Evolutionary conservation across 2,113 vertebrate species (phyloP).

Genomic region (Arenaria interpres): DNA sequence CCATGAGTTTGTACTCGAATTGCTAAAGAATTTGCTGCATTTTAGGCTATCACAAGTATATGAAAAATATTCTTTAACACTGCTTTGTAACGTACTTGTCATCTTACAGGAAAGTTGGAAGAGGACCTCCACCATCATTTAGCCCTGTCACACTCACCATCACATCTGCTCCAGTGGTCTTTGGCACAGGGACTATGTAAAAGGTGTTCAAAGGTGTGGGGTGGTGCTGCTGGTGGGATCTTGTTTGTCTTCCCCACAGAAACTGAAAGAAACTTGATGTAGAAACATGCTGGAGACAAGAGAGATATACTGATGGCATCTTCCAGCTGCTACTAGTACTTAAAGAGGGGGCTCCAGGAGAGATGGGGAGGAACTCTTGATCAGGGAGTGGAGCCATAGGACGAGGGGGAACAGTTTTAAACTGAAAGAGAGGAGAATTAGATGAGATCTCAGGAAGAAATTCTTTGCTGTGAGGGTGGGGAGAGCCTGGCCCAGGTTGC

Average conservation of each 20-base stretch:
- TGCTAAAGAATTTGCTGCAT: not conserved
- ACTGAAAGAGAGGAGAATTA: too few relatives aligned
- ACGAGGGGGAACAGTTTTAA: too few relatives aligned
- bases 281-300: not conserved
- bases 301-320: not conserved
- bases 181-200: not conserved
- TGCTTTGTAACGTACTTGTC: too few relatives aligned
- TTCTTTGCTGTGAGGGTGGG: too few relatives aligned
- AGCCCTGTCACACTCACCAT: not conserved
- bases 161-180: rapidly evolving
- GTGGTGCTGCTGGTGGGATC: not conserved
- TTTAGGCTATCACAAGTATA: not conserved
- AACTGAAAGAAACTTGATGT: not conserved
- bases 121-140: not conserved
- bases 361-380: too few relatives aligned
- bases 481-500: too few relatives aligned
- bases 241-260: not conserved
- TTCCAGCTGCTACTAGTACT: not conserved
- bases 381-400: too few relatives aligned
- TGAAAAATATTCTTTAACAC: not conserved
- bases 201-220: not conserved
- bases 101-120: not conserved
- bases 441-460: too few relatives aligned
- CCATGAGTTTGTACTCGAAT: not conserved
- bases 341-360: too few relatives aligned